Evolutionary conservation across 1,140 invertebrate species (phyloP).

Genomic region (Rhagoletis zephyria): DNA sequence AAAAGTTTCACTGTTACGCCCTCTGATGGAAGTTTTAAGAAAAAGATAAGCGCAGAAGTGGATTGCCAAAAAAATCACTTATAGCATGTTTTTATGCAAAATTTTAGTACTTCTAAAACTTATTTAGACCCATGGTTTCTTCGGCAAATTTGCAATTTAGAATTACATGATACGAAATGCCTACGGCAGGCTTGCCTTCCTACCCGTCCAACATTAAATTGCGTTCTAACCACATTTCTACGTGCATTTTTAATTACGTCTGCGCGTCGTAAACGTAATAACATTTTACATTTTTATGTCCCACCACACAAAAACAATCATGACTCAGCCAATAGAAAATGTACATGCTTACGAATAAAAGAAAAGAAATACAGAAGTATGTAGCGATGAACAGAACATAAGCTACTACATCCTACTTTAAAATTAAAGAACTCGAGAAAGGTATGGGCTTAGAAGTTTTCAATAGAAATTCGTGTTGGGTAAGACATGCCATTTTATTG

Average conservation of each 20-base stretch:
- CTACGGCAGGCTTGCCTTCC: too few species aligned
- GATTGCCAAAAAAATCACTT: too few species aligned
- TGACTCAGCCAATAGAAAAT: not conserved
- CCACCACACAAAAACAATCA: conserved; percentile 9
- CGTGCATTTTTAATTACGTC: not conserved
- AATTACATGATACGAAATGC: too few species aligned
- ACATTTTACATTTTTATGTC: not conserved
- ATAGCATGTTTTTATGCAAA: too few species aligned
- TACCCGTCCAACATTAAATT: not conserved
- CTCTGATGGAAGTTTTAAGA: too few species aligned
- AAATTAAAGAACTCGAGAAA: not conserved
- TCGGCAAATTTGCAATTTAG: too few species aligned
- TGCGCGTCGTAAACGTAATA: not conserved
- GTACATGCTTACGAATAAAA: not conserved
- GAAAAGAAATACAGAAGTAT: not conserved
- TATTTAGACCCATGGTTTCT: too few species aligned
- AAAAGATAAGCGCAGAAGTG: too few species aligned
- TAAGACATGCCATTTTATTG: not conserved
- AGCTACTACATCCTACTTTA: not conserved
- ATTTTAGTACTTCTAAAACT: too few species aligned
- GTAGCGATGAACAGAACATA: not conserved
- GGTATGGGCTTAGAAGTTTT: not conserved
- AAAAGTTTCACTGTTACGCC: too few species aligned
- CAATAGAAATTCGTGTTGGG: not conserved
- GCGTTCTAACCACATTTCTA: not conserved